Evolutionary conservation across 2,113 vertebrate species (phyloP), one percentile per base, ranked within the genome.

Genomic region (Pogonocichla stellata): DNA sequence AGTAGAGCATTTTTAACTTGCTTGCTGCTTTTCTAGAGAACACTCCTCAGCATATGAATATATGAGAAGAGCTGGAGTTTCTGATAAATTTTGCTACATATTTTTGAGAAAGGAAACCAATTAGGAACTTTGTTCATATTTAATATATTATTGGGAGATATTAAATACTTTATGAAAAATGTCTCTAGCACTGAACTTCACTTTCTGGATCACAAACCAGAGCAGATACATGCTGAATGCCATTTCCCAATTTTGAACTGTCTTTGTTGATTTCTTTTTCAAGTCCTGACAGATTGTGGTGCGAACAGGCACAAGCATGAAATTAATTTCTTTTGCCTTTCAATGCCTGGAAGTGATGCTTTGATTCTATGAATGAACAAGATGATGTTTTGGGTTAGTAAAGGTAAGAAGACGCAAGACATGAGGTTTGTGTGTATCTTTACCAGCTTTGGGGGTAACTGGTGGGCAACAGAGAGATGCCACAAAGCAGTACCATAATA

Each of bases 231-330:
- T 9, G n/a, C 77, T 10, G 14, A 89, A 92, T 70, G 73, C 81
- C 56, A 62, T 65, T 95, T 91, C 84, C 91, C 28, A 2, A 24
- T 79, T 93, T 78, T 89, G 66, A 95, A 71, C 78, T 48, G 83
- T 71, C 89, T 95, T 96, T 95, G 89, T 84, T 87, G 38, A 82
- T 91, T 94, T 87, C 57, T 87, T 89, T 95, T 93, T 91, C 92
- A 91, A 95, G 80, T 91, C 70, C 87, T 95, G 94, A 81, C 90
- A 96, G 93, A 80, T 3, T 90, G 81, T 87, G 87, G 50, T 88
- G 78, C 85, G 93, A 96, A 95, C 94, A 95, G 91, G 91, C 93
- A 91, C 78, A 90, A 89, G 95, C 95, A 95, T 89, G 93, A 96
- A 95, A 95, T 97, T 87, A 92, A 95, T 95, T 95, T 92, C 14